Conservation (phyloP, 2,888 invertebrate genomes). For the Hyalella azteca region DNA sequence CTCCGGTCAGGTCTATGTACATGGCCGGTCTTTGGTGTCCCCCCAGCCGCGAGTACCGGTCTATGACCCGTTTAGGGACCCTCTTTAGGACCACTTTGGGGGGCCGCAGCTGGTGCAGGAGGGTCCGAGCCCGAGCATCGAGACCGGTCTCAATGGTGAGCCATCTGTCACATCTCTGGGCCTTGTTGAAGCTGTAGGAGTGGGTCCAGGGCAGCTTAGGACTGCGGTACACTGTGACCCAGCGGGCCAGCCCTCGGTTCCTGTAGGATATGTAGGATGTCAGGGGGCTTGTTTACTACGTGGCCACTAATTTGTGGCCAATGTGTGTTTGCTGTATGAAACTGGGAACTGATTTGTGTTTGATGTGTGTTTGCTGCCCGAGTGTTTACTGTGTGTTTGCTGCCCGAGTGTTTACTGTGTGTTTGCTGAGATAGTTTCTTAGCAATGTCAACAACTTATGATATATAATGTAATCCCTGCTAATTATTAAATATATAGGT, state of each 20-base stretch:
- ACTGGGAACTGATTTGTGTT: no score
- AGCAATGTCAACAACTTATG: no score
- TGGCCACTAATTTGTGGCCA: no score
- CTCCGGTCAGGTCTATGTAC: conserved; percentile 40
- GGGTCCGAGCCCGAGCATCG: not conserved
- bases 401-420: no score
- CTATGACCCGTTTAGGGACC: conserved; percentile 37
- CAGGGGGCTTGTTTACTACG: no score
- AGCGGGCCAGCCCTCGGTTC: not conserved
- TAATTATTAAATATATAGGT: no score
- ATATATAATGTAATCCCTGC: no score
- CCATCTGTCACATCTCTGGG: conserved; percentile 43
- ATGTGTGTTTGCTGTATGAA: no score
- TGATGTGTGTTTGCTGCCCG: no score
- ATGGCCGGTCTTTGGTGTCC: not conserved
- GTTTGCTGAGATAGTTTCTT: no score
- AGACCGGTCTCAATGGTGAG: conserved; percentile 45
- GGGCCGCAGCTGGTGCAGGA: not conserved
- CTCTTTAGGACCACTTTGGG: conserved; percentile 15
- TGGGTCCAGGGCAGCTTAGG: conserved; percentile 44
- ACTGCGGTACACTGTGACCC: conserved; percentile 33
- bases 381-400: no score
- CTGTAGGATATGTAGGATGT: not conserved
- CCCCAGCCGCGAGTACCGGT: conserved; percentile 15
- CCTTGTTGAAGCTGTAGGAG: conserved; percentile 46